Conservation (phyloP, 2,888 invertebrate genomes). For the Leucophenga maculata region DNA sequence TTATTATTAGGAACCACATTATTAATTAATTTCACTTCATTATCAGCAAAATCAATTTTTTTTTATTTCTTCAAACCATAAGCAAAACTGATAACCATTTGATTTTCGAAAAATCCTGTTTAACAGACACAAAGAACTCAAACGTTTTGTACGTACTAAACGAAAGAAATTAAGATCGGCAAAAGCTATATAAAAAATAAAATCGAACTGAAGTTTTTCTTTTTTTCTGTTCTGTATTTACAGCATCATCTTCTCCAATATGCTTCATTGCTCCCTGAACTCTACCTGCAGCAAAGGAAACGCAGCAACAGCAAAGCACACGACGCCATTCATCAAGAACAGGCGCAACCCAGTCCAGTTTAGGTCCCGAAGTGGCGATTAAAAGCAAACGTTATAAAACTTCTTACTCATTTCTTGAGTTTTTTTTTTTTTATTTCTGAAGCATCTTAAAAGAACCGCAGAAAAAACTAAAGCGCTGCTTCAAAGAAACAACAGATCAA, state of each 20-base stretch:
- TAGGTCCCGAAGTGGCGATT: slow-evolving; percentile 20
- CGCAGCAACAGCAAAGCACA: background rate
- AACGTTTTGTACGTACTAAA: slow-evolving; percentile 13
- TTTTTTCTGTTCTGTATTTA: too few relatives aligned
- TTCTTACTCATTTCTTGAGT: background rate
- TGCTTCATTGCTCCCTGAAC: background rate
- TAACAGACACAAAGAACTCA: background rate
- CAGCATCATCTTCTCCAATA: too few relatives aligned
- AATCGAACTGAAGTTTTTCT: too few relatives aligned
- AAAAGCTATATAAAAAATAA: too few relatives aligned
- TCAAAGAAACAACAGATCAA: slow-evolving; percentile 33
- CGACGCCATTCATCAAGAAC: slow-evolving; percentile 3
- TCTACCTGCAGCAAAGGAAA: background rate
- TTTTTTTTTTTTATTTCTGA: background rate
- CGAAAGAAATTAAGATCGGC: slow-evolving; percentile 8
- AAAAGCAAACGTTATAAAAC: background rate
- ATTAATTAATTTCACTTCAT: too few relatives aligned
- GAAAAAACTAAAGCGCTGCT: slow-evolving; percentile 1
- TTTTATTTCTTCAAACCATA: too few relatives aligned
- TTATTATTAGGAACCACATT: too few relatives aligned
- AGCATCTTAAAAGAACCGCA: background rate
- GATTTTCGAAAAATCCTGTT: too few relatives aligned
- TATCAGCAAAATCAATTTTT: too few relatives aligned
- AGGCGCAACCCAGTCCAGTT: background rate
- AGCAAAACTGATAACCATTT: too few relatives aligned